Base-by-base conservation (phyloP, 2,888 invertebrate genomes). In the Andrena haemorrhoa region DNA sequence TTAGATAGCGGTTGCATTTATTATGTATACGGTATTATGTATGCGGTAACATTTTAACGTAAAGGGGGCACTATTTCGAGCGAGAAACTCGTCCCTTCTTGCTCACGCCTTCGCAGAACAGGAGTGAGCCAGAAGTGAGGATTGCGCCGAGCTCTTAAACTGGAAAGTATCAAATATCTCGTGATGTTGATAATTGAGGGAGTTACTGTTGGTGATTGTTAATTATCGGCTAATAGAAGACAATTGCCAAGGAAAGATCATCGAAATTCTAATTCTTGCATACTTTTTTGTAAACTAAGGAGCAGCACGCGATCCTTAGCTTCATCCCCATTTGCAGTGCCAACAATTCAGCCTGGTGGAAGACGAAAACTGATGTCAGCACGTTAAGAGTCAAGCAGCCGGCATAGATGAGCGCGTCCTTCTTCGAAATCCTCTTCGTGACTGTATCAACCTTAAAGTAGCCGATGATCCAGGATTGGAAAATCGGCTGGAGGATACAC, bases 251-350 rank as follows among this genome's bases (percentile, higher is more conserved):
- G 20, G n/a, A 51, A 5, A 51, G n/a, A 51, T 51, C 51, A 2
- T 58, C 16, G 6, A 29, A 29, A 29, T 29, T 58, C 16, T 26
- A 29, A 6, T 16, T 2, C 10, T 23, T n/a, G 35, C 56, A 89
- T 93, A 97, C 96, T 95, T 97, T 97, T 91, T 96, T 94, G 90
- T 96, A 97, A 84, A 97, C 94, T 2, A 97, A 93, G 0, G 96
- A 95, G 87, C 96, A 96, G 80, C 96, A 95, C 0, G 96, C 96
- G 3, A 97, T 95, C 35, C 97, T 94, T 89, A 96, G 94, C 85
- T 95, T 94, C 94, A 96, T 96, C 12, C 97, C 97, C 71, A 95
- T 92, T 72, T 94, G 88, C 10, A 93, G 89, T 49, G 93, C 91
- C 0, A 92, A 74, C n/a, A 94, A 84, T 70, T 93, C 93, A 1